A percentile compares a stretch with the other conserved stretches of the same genome.
phyloP scores from a whole-genome alignment of 1,140 invertebrate species.

The Papilio xuthus region DNA sequence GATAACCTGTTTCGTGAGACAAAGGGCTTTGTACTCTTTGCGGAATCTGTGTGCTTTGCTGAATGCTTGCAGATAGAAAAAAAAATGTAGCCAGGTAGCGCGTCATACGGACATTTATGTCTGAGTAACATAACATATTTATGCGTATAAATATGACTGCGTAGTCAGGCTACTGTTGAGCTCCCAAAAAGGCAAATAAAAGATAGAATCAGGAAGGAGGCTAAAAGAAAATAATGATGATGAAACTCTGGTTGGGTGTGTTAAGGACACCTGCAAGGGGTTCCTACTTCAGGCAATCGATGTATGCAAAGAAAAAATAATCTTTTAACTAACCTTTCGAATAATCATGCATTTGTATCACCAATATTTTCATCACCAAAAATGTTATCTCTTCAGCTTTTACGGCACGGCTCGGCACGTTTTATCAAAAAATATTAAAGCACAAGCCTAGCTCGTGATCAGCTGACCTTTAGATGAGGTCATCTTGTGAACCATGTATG shows the following conservation, averaged over 20 bases:
- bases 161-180: not conserved
- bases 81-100: not conserved
- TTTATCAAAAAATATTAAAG: not conserved
- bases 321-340: too few species aligned
- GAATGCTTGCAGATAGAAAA: not conserved
- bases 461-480: conserved; percentile 25
- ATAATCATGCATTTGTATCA: too few species aligned
- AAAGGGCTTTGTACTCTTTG: not conserved
- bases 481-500: conserved; percentile 9
- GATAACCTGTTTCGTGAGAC: conserved; percentile 3
- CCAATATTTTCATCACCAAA: not conserved
- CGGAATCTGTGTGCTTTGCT: not conserved
- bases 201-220: not conserved
- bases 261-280: too few species aligned
- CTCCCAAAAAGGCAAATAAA: not conserved
- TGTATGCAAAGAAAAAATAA: too few species aligned
- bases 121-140: not conserved
- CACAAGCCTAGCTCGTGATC: not conserved
- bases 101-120: not conserved
- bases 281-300: too few species aligned
- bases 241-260: too few species aligned
- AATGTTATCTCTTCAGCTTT: not conserved
- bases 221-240: too few species aligned
- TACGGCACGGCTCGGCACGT: not conserved
- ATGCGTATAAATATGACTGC: too few species aligned